Evolutionary conservation across 2,888 invertebrate species (phyloP).

Genomic region (Synergus japonicus): DNA sequence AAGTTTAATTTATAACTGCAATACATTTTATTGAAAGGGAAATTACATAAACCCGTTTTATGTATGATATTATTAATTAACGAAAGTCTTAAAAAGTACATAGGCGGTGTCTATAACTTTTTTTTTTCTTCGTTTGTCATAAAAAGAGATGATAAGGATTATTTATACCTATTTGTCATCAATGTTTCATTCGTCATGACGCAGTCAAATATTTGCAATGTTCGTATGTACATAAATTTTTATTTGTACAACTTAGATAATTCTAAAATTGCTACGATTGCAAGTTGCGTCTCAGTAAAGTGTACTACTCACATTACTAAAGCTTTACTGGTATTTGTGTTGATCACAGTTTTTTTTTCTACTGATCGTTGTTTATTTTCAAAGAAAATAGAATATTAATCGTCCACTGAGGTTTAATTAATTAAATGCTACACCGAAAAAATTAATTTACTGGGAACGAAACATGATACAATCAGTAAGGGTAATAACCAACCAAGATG

Average conservation of each 20-base stretch:
- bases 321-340: not conserved
- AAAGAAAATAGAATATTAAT: not conserved
- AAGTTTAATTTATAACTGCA: too few relatives aligned
- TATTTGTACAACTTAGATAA: slow-evolving; percentile 33
- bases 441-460: not conserved
- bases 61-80: not conserved
- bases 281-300: not conserved
- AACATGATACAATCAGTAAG: not conserved
- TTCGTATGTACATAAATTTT: slow-evolving; percentile 14
- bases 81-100: not conserved
- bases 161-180: not conserved
- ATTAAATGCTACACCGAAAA: not conserved
- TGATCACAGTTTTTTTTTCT: not conserved
- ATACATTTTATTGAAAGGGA: too few relatives aligned
- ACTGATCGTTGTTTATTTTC: not conserved
- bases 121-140: not conserved
- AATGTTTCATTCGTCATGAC: slow-evolving; percentile 2
- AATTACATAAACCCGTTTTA: too few relatives aligned
- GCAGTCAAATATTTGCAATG: slow-evolving; percentile 30
- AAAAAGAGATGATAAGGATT: slow-evolving; percentile 16
- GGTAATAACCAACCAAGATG: not conserved
- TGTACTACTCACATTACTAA: not conserved
- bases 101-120: not conserved
- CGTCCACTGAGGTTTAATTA: not conserved
- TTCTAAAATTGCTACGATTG: not conserved